phyloP scores from a whole-genome alignment of 2,888 invertebrate genomes.

The Cepaea hortensis region DNA sequence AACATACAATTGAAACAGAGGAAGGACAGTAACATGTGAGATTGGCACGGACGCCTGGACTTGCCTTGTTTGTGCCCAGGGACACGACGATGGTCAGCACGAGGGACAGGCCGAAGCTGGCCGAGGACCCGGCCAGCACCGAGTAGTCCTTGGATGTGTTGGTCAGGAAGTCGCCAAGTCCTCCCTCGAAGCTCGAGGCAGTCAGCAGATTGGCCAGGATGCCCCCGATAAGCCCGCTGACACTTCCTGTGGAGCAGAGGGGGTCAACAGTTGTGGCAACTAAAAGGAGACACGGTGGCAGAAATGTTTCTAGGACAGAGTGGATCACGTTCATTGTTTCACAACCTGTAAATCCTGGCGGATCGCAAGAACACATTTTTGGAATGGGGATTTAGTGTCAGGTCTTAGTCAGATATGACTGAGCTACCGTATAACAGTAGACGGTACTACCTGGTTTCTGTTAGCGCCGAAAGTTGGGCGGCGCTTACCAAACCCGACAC shows the following conservation, averaged over 20 bases:
- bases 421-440: no score
- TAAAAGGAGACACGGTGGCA: no score
- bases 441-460: no score
- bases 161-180: slow-evolving; percentile 58
- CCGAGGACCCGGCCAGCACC: slow-evolving; percentile 65
- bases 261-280: no score
- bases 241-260: slow-evolving; percentile 56
- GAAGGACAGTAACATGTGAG: not conserved
- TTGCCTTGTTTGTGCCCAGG: slow-evolving; percentile 58
- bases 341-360: no score
- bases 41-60: not conserved
- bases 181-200: slow-evolving; percentile 63
- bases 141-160: slow-evolving; percentile 63
- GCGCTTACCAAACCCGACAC: no score
- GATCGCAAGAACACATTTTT: no score
- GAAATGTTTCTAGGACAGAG: no score
- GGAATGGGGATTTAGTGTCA: no score
- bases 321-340: no score
- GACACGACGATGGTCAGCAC: slow-evolving; percentile 65
- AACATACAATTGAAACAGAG: not conserved
- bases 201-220: slow-evolving; percentile 56
- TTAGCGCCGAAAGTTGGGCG: no score
- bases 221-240: slow-evolving; percentile 62
- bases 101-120: slow-evolving; percentile 62
- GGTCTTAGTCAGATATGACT: no score